Evolutionary conservation across 2,797 vertebrate genomes (phyloP).

Genomic region (Phyllotis vaccarum): DNA sequence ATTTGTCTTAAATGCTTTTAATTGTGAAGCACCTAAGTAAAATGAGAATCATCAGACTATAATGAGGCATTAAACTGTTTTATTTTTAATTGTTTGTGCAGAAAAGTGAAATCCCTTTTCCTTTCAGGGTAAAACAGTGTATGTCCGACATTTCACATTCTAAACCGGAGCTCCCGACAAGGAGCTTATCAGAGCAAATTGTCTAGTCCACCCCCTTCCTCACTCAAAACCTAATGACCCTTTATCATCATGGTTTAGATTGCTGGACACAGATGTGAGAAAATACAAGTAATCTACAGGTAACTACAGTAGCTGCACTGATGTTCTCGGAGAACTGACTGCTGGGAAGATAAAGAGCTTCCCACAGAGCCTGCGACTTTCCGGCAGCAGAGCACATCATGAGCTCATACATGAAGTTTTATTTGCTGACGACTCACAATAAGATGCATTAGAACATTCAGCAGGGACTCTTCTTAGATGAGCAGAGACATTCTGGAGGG

Average conservation of each 20-base stretch:
- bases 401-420: conserved; percentile 97
- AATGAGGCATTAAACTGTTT: conserved; percentile 67
- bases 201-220: conserved; percentile 93
- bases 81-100: conserved; percentile 87
- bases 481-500: conserved; percentile 87
- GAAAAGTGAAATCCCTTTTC: conserved; percentile 76
- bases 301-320: conserved; percentile 94
- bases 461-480: conserved; percentile 89
- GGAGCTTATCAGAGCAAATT: conserved; percentile 94
- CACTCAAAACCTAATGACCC: conserved; percentile 94
- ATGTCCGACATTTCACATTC: conserved; percentile 89
- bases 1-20: conserved; percentile 85
- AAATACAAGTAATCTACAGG: conserved; percentile 94
- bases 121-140: conserved; percentile 83
- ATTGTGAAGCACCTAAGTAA: conserved; percentile 78
- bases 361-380: conserved; percentile 96
- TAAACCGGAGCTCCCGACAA: conserved; percentile 91
- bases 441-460: conserved; percentile 91
- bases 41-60: conserved; percentile 53
- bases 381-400: conserved; percentile 96
- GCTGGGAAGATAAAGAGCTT: conserved; percentile 99
- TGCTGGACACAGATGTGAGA: conserved; percentile 96
- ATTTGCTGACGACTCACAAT: conserved; percentile 91
- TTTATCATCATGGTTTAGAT: conserved; percentile 94
- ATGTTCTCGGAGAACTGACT: conserved; percentile 96